phyloP scores from a whole-genome alignment of 2,888 invertebrate species.

The Lasiommata megera region DNA sequence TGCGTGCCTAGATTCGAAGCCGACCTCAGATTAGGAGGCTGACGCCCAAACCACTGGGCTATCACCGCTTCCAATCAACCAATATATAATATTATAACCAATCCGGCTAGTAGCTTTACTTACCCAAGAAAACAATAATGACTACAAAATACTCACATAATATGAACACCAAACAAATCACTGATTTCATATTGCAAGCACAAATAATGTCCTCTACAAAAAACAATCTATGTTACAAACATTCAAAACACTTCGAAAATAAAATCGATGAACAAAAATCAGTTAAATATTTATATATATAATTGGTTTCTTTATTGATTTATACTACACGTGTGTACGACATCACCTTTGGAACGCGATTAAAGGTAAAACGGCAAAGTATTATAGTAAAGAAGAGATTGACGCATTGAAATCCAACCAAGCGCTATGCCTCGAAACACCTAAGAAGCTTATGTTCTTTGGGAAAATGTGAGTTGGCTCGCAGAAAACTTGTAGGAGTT shows the following conservation, averaged over 20 bases:
- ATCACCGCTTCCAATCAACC: no score
- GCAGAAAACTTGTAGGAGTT: neutral
- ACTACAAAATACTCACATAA: conserved; percentile 5
- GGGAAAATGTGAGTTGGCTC: conserved; percentile 4
- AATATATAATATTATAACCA: no score
- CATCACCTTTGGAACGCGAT: neutral
- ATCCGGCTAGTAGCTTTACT: no score
- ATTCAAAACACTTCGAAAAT: neutral
- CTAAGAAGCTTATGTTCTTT: conserved; percentile 11
- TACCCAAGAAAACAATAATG: no score
- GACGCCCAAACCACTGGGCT: no score
- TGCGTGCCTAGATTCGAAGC: no score
- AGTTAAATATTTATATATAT: neutral
- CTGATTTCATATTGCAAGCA: conserved; percentile 1
- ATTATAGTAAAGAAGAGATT: neutral
- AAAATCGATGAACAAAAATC: neutral
- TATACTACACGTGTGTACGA: neutral
- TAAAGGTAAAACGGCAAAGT: neutral
- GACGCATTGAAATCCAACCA: conserved; percentile 4
- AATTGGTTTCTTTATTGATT: neutral
- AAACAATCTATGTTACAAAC: neutral
- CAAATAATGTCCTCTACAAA: neutral
- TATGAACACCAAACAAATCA: conserved; percentile 1
- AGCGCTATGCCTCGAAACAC: neutral
- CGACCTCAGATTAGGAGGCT: no score